Percentiles rank a stretch among this genome's conserved stretches.
Conservation (phyloP, 2,797 vertebrate genomes). For the Sebastes minor region DNA sequence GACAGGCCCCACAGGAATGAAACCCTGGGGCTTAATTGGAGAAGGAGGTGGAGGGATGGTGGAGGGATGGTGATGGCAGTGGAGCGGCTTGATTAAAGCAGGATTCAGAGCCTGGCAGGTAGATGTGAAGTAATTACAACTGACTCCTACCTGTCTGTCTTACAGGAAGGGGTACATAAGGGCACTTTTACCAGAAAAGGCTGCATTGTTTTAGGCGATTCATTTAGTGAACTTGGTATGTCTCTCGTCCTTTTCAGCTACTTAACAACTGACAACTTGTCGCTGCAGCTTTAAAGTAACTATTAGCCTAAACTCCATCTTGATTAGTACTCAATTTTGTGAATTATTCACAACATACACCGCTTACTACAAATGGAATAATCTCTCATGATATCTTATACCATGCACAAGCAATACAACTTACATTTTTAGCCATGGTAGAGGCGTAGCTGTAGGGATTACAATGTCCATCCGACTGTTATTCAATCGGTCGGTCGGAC, state of each 20-base stretch:
- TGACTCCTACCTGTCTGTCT: background rate
- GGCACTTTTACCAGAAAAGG: background rate
- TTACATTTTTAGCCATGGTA: background rate
- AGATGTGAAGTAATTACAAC: background rate
- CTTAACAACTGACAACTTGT: background rate
- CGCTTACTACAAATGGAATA: background rate
- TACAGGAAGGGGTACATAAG: background rate
- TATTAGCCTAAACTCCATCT: background rate
- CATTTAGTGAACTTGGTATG: background rate
- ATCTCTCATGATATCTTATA: background rate
- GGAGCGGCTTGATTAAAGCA: constrained; percentile 12
- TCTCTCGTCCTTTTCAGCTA: background rate
- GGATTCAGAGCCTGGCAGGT: background rate
- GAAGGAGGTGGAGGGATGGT: background rate
- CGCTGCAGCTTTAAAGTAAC: background rate
- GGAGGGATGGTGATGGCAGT: background rate
- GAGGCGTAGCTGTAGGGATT: background rate
- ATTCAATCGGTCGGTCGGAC: background rate
- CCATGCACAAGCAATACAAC: background rate
- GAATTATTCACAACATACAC: background rate
- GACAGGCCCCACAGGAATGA: background rate
- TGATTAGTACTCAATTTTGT: background rate
- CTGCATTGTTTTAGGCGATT: background rate
- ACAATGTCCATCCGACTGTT: background rate
- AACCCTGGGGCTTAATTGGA: background rate